Evolutionary conservation across 2,797 vertebrate species (phyloP).

Genomic region (Naso thynnoides): DNA sequence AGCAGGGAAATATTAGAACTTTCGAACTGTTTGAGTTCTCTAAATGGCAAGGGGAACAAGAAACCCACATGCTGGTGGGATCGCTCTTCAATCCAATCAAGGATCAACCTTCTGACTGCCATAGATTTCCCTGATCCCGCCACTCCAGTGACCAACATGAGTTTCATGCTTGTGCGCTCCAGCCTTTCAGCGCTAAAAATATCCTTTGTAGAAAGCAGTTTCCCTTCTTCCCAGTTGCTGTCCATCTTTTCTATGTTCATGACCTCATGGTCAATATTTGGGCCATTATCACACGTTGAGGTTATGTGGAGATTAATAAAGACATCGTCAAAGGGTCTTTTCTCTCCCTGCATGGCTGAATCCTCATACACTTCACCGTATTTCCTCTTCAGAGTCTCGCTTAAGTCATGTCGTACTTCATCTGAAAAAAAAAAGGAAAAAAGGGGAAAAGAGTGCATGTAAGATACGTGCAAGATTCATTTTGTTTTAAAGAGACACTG

Average conservation of each 20-base stretch:
- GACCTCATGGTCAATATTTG: slow-evolving; percentile 84
- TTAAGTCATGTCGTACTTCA: slow-evolving; percentile 78
- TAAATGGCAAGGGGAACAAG: slow-evolving; percentile 79
- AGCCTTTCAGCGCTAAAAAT: slow-evolving; percentile 52
- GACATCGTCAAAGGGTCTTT: slow-evolving; percentile 61
- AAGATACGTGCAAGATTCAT: neutral
- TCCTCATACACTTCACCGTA: slow-evolving; percentile 69
- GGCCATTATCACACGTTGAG: slow-evolving; percentile 63
- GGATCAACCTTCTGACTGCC: slow-evolving; percentile 75
- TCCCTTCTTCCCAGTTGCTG: slow-evolving; percentile 42
- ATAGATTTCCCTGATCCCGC: slow-evolving; percentile 84
- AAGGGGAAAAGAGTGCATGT: neutral
- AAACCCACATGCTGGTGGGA: slow-evolving; percentile 74
- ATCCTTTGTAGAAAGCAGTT: slow-evolving; percentile 36
- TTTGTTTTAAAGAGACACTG: neutral
- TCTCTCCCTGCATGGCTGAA: slow-evolving; percentile 42
- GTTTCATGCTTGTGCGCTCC: neutral
- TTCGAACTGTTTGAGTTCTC: slow-evolving; percentile 74
- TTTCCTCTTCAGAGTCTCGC: slow-evolving; percentile 67
- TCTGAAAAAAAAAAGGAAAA: slow-evolving; percentile 63
- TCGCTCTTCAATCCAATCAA: slow-evolving; percentile 80
- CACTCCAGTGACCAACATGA: slow-evolving; percentile 69
- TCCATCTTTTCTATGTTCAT: slow-evolving; percentile 67
- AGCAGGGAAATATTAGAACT: slow-evolving; percentile 58
- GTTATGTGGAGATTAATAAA: slow-evolving; percentile 71